Conservation (phyloP, 2,797 vertebrate genomes). For the Lutra lutra region DNA sequence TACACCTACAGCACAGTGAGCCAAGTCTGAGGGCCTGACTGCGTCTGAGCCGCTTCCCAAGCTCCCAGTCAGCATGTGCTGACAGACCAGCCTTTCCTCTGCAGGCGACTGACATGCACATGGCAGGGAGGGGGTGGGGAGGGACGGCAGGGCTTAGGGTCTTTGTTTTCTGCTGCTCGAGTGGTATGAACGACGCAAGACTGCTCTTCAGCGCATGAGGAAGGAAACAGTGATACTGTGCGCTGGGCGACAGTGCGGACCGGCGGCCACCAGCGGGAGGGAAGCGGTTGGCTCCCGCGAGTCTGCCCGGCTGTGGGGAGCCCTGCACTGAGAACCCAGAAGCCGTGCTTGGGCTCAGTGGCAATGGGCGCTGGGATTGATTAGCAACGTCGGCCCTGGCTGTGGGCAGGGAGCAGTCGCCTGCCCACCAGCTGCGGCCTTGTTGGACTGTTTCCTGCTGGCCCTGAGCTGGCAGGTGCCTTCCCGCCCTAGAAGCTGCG, state of each 20-base stretch:
- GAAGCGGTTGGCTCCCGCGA: not conserved
- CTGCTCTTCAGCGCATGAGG: fast-evolving
- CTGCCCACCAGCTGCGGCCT: not conserved
- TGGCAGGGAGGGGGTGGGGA: fast-evolving
- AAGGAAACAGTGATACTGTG: fast-evolving
- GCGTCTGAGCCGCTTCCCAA: not conserved
- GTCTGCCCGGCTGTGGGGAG: not conserved
- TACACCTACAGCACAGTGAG: fast-evolving
- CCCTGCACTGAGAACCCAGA: not conserved
- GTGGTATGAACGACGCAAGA: fast-evolving
- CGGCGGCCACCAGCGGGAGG: fast-evolving
- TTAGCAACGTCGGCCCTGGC: constrained; percentile 5
- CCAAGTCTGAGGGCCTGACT: not conserved
- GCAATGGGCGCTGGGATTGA: not conserved
- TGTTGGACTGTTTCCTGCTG: fast-evolving
- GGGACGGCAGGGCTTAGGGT: not conserved
- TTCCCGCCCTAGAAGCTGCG: not conserved
- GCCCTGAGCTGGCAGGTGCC: fast-evolving
- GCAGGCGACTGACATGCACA: fast-evolving
- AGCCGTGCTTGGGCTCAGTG: not conserved
- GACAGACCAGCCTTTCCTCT: not conserved
- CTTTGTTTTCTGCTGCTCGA: not conserved
- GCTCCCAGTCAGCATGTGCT: not conserved
- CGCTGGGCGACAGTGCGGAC: fast-evolving
- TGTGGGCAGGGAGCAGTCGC: fast-evolving